Conservation (phyloP, 2,888 invertebrate genomes). For the Strigamia transsilvanica region DNA sequence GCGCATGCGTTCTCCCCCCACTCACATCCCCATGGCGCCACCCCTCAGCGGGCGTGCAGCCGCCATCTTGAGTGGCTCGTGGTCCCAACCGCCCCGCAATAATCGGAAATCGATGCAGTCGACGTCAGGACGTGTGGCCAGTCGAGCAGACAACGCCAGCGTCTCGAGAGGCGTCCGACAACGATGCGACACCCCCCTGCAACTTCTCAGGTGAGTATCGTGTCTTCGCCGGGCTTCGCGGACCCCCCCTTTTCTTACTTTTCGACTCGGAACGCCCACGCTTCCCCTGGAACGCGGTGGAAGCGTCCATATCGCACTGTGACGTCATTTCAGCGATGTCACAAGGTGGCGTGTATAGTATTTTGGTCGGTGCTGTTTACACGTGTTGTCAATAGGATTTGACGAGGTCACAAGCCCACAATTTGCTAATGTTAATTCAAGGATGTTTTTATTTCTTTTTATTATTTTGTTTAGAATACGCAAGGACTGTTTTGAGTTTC, state of each 20-base stretch:
- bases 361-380: too few relatives aligned
- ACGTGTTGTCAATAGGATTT: too few relatives aligned
- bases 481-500: too few relatives aligned
- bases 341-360: too few relatives aligned
- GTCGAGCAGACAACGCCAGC: constrained; percentile 30
- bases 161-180: constrained; percentile 26
- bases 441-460: too few relatives aligned
- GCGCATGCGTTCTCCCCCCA: constrained; percentile 13
- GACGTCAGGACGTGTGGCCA: constrained; percentile 32
- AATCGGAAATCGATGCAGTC: constrained; percentile 38
- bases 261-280: neutral
- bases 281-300: neutral
- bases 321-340: too few relatives aligned
- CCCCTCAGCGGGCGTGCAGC: neutral
- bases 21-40: constrained; percentile 24
- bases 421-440: too few relatives aligned
- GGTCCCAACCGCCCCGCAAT: constrained; percentile 34
- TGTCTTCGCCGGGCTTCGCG: too few relatives aligned
- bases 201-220: constrained; percentile 15
- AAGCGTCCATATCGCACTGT: neutral
- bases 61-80: constrained; percentile 34
- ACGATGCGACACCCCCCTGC: constrained; percentile 21
- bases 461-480: too few relatives aligned
- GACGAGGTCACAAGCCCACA: too few relatives aligned
- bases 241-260: neutral